Evolutionary conservation across 2,888 invertebrate species (phyloP).

Genomic region (Pelosia muscerda): DNA sequence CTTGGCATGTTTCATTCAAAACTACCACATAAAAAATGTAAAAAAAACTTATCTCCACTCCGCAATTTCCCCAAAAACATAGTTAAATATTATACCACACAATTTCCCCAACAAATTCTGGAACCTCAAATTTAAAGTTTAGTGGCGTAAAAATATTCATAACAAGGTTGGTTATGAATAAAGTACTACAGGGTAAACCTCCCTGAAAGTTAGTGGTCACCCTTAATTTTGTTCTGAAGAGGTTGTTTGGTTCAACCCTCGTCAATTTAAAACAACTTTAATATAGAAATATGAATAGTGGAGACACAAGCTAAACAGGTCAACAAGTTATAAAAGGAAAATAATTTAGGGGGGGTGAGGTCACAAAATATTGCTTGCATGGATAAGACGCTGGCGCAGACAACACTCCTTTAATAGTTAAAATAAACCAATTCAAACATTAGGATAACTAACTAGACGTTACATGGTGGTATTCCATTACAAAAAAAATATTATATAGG

Average conservation of each 20-base stretch:
- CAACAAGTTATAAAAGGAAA: not conserved
- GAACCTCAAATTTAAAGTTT: constrained; percentile 40
- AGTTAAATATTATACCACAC: constrained; percentile 20
- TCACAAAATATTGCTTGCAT: too few relatives aligned
- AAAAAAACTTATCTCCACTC: not conserved
- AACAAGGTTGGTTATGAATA: constrained; percentile 40
- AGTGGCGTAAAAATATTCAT: constrained; percentile 42
- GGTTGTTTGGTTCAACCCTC: constrained; percentile 11
- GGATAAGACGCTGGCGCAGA: too few relatives aligned
- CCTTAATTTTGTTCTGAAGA: constrained; percentile 24
- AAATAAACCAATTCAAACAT: too few relatives aligned
- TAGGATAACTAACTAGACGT: too few relatives aligned
- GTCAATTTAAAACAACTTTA: constrained; percentile 7
- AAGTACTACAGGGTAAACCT: constrained; percentile 36
- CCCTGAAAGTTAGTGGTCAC: constrained; percentile 33
- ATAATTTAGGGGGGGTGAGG: not conserved
- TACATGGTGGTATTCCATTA: too few relatives aligned
- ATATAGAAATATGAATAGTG: not conserved
- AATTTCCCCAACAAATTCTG: constrained; percentile 27
- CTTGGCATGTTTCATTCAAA: not conserved
- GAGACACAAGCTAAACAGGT: not conserved
- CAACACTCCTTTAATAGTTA: too few relatives aligned
- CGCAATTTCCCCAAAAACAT: not conserved
- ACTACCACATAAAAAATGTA: not conserved
- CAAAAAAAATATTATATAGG: too few relatives aligned